Conservation (phyloP, 2,797 vertebrate species). For the Chloroceryle inda region DNA sequence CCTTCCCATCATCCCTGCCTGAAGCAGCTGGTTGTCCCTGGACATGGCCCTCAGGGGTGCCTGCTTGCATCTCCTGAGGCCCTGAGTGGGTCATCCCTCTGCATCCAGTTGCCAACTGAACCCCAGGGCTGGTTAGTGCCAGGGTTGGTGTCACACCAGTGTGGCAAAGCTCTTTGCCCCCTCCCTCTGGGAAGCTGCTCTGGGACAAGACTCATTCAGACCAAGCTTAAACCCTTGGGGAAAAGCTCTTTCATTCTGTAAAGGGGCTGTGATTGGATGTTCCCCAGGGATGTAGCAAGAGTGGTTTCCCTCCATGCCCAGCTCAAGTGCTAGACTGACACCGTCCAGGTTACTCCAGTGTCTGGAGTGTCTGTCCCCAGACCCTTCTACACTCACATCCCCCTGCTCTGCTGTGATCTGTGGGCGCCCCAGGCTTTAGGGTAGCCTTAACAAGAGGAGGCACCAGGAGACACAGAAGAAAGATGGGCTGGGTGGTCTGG, state of each 20-base stretch:
- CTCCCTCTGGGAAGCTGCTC: background rate
- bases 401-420: background rate
- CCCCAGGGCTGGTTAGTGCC: rapidly evolving
- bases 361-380: background rate
- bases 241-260: background rate
- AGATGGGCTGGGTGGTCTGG: background rate
- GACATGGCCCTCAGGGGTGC: background rate
- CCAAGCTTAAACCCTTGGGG: background rate
- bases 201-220: background rate
- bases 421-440: background rate
- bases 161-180: rapidly evolving
- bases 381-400: background rate
- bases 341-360: background rate
- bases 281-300: background rate
- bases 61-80: background rate
- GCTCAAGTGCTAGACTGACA: background rate
- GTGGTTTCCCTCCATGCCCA: background rate
- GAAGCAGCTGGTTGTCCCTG: background rate
- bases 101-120: background rate
- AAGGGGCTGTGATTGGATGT: background rate
- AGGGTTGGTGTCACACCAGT: background rate
- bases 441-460: background rate
- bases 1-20: background rate
- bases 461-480: background rate
- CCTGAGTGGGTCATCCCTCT: background rate